phyloP scores from a whole-genome alignment of 2,113 vertebrate genomes.

The Lepus europaeus region DNA sequence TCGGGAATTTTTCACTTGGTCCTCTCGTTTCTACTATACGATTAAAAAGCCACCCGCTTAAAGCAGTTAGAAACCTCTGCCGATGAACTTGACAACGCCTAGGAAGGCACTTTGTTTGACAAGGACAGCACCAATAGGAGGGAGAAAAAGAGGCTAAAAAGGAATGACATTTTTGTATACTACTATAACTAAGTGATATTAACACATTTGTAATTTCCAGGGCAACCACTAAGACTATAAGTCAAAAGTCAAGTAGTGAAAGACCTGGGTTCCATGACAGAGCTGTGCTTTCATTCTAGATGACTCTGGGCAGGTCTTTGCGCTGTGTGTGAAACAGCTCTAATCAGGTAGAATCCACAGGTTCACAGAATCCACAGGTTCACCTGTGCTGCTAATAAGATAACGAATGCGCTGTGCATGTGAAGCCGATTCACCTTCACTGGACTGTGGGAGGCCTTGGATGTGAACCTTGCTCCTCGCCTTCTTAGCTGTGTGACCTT shows the following conservation, averaged over 20 bases:
- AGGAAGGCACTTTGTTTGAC: background rate
- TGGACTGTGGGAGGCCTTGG: background rate
- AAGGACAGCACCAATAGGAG: background rate
- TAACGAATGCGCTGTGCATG: background rate
- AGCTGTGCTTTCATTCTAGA: conserved; percentile 11
- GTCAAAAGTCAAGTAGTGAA: background rate
- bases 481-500: conserved; percentile 4
- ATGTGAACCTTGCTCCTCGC: background rate
- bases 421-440: background rate
- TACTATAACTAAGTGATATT: background rate
- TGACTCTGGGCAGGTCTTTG: background rate
- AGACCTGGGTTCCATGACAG: background rate
- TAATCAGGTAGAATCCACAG: background rate
- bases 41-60: conserved; percentile 26
- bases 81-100: background rate
- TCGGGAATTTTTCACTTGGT: background rate
- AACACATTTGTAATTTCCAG: background rate
- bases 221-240: background rate
- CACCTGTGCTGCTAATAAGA: background rate
- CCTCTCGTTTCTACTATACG: background rate
- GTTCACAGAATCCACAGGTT: background rate
- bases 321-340: background rate
- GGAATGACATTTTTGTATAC: background rate
- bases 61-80: background rate
- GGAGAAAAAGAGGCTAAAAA: background rate